A percentile compares a stretch with the other conserved stretches of the same genome.
These are phyloP conservation scores for Malurus alboscapulatus DNA, from an alignment of 2,113 vertebrate species.

Conservation along the genomic window DNA sequence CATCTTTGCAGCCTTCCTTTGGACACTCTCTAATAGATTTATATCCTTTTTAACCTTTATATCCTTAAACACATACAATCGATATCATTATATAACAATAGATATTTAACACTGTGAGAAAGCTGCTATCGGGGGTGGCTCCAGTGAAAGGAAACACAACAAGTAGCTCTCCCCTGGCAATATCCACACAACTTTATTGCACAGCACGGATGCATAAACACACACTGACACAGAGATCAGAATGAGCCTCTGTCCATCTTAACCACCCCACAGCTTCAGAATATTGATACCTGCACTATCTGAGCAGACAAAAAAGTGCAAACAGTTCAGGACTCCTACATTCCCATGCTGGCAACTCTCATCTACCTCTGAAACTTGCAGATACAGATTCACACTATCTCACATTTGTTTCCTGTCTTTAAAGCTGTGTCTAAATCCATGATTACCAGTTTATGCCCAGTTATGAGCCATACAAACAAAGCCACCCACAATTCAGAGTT, in stretches of 20 bases:
- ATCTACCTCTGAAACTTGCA: background rate
- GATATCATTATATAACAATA: background rate
- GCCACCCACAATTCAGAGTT: background rate
- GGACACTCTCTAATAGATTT: background rate
- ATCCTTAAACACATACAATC: background rate
- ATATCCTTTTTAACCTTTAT: background rate
- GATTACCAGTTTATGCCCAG: background rate
- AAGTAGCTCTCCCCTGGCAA: background rate
- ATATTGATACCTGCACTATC: background rate
- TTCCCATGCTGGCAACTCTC: background rate
- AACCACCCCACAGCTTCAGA: background rate
- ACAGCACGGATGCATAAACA: accelerated
- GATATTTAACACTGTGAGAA: background rate
- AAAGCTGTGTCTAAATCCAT: background rate
- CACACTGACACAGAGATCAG: background rate
- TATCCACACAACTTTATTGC: background rate
- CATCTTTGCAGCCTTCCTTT: background rate
- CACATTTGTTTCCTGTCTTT: background rate
- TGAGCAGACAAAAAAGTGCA: background rate
- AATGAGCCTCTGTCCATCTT: background rate
- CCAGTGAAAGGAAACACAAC: background rate
- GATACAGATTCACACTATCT: background rate
- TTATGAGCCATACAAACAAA: background rate
- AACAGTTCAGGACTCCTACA: background rate
- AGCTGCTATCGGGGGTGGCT: background rate